Conservation (phyloP, 2,797 vertebrate species). For the Hydrolagus colliei region DNA sequence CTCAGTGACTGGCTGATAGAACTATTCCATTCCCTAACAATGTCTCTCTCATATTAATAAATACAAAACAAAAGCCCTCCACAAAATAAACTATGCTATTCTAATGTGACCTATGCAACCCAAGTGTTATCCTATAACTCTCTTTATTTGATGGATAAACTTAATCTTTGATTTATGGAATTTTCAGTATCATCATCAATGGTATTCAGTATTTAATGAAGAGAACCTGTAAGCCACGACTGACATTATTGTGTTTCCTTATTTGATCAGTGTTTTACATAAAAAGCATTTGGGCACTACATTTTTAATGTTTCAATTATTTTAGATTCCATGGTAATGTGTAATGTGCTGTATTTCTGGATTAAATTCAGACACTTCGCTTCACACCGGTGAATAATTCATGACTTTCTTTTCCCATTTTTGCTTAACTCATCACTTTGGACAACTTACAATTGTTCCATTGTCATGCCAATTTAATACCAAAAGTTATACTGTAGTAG, state of each 20-base stretch:
- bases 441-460: neutral
- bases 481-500: neutral
- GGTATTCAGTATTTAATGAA: neutral
- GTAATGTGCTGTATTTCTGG: neutral
- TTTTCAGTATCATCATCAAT: neutral
- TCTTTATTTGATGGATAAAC: neutral
- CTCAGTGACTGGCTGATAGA: no score
- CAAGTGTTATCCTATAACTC: neutral
- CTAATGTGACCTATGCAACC: no score
- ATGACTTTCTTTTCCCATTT: neutral
- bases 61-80: no score
- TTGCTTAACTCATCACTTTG: neutral
- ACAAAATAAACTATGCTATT: no score
- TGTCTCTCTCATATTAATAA: no score
- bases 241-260: neutral
- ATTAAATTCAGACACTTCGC: neutral
- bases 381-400: neutral
- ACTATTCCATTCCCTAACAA: no score
- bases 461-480: neutral
- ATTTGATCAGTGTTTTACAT: neutral
- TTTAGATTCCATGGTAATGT: neutral
- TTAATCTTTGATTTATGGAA: neutral
- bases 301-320: conserved; percentile 7
- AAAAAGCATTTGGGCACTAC: neutral
- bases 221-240: neutral